Evolutionary conservation across 2,113 vertebrate genomes (phyloP).

Genomic region (Gymnorhina tibicen): DNA sequence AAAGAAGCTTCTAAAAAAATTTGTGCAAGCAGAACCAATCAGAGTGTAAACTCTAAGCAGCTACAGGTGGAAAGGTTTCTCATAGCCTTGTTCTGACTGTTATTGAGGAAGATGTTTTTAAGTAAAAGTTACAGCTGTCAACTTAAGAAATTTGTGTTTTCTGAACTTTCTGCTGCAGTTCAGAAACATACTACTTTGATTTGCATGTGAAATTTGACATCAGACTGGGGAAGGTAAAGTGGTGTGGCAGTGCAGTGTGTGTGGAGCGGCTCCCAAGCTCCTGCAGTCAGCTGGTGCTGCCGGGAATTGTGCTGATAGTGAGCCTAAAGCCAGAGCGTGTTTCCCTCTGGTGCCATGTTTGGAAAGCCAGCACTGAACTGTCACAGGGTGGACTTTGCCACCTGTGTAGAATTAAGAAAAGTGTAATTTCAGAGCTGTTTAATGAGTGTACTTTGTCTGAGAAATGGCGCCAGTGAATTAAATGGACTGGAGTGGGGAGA

Average conservation of each 20-base stretch:
- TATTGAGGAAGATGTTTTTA: neutral
- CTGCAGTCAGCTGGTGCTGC: fast-evolving
- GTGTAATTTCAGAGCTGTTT: neutral
- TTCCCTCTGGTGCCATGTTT: fast-evolving
- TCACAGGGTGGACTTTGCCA: fast-evolving
- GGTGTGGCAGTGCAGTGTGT: neutral
- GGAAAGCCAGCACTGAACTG: neutral
- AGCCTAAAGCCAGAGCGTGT: fast-evolving
- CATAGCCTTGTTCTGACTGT: fast-evolving
- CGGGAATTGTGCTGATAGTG: no score
- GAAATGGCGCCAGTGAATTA: neutral
- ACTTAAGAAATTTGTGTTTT: neutral
- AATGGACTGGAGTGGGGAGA: neutral
- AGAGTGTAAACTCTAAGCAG: neutral
- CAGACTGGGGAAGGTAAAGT: neutral
- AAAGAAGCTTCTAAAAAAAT: neutral
- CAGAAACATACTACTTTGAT: neutral
- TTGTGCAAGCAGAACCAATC: neutral
- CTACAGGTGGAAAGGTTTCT: neutral
- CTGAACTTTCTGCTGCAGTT: neutral
- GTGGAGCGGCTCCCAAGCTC: fast-evolving
- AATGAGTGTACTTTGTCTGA: neutral
- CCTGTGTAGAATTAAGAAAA: neutral
- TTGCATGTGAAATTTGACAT: neutral
- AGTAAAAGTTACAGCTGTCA: neutral